Conservation (phyloP, 2,113 vertebrate species). For the Lampris incognitus region DNA sequence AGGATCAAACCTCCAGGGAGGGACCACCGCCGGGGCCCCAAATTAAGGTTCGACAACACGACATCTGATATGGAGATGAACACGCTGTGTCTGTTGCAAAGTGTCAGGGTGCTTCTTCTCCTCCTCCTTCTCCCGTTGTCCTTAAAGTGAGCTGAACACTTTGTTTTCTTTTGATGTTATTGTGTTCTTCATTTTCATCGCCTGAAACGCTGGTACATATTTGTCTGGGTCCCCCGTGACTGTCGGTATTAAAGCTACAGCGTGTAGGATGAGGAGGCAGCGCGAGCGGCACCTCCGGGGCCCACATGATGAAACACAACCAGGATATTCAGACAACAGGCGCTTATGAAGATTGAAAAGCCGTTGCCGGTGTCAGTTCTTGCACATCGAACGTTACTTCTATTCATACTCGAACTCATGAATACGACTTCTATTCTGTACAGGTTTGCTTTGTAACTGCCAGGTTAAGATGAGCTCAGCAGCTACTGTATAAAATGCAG, state of each 20-base stretch:
- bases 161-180: conserved; percentile 75
- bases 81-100: conserved; percentile 58
- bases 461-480: too few species aligned
- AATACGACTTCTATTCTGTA: too few species aligned
- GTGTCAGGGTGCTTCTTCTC: conserved; percentile 38
- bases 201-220: conserved; percentile 61
- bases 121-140: conserved; percentile 25
- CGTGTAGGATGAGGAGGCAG: not conserved
- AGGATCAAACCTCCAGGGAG: conserved; percentile 40
- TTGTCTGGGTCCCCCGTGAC: conserved; percentile 61
- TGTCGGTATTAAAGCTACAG: conserved; percentile 61
- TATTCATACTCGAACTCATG: too few species aligned
- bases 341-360: conserved; percentile 4
- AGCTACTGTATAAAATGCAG: too few species aligned
- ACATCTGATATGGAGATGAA: conserved; percentile 71
- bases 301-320: conserved; percentile 63
- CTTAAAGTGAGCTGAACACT: conserved; percentile 43
- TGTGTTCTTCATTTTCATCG: conserved; percentile 68
- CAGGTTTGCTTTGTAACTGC: too few species aligned
- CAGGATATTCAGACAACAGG: conserved; percentile 23
- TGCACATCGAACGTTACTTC: too few species aligned
- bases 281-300: not conserved
- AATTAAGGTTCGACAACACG: conserved; percentile 48
- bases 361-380: not conserved
- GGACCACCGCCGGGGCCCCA: conserved; percentile 30